A percentile compares a stretch with the other conserved stretches of the same genome.
phyloP scores from a whole-genome alignment of 2,113 vertebrate species.

The Phylloscopus whistleri region DNA sequence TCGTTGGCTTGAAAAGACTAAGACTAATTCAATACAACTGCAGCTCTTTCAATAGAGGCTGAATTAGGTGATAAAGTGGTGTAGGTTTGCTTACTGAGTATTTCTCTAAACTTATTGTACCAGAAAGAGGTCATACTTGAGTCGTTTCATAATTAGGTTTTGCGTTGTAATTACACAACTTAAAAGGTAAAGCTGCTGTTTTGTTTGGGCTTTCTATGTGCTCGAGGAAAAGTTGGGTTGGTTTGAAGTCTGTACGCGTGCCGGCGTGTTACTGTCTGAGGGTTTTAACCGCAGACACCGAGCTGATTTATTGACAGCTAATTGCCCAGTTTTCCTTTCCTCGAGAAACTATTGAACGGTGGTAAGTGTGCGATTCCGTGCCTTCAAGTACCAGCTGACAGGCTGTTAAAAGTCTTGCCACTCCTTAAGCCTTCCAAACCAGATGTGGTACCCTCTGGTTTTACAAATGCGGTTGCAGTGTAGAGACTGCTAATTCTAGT shows the following conservation, averaged over 20 bases:
- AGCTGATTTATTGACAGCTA: neutral
- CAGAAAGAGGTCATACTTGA: neutral
- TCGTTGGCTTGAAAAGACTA: slow-evolving; percentile 8
- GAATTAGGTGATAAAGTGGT: neutral
- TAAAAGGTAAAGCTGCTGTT: neutral
- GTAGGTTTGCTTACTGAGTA: neutral
- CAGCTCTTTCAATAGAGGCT: neutral
- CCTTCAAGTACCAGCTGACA: neutral
- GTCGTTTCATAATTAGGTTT: neutral
- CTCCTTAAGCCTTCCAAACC: neutral
- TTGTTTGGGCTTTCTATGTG: neutral
- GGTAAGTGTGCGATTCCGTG: neutral
- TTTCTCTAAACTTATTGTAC: neutral
- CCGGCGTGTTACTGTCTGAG: neutral
- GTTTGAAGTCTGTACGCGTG: neutral
- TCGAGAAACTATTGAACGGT: neutral
- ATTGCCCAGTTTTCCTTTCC: neutral
- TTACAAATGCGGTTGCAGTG: neutral
- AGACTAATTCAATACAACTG: neutral
- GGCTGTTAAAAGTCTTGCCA: neutral
- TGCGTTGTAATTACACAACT: neutral
- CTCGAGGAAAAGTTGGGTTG: neutral
- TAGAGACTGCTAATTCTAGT: neutral
- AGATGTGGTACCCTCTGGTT: neutral
- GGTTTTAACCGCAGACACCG: neutral